A percentile compares a stretch with the other conserved stretches of the same genome.
Conservation (phyloP, 1,140 invertebrate species). For the Zaprionus inermis region DNA sequence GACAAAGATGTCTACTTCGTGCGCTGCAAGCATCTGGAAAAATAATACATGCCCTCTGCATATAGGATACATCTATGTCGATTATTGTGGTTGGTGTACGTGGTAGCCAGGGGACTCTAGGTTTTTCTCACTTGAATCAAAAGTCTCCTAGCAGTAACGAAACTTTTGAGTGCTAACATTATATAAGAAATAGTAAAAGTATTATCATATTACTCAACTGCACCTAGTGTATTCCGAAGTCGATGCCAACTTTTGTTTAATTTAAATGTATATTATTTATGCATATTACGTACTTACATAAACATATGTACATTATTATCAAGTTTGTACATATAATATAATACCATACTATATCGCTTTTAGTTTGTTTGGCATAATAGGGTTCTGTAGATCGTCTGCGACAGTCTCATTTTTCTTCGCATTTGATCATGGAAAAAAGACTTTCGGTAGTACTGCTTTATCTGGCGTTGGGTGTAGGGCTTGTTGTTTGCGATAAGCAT, state of each 20-base stretch:
- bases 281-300: background rate
- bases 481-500: background rate
- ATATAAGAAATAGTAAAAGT: no score
- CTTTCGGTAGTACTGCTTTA: background rate
- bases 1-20: no score
- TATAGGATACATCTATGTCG: no score
- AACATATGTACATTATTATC: background rate
- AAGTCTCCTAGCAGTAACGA: no score
- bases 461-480: background rate
- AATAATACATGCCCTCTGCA: no score
- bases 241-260: background rate
- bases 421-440: background rate
- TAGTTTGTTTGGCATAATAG: background rate
- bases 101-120: no score
- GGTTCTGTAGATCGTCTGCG: background rate
- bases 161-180: no score
- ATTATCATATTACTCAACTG: background rate
- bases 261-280: background rate
- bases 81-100: no score
- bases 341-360: background rate
- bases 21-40: no score
- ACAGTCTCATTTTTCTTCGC: background rate
- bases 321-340: background rate
- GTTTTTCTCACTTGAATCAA: no score
- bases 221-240: background rate